Base-by-base conservation (phyloP, 30 jellyfish, hydroid and myxozoan genomes). In the Rhopilema esculentum region DNA sequence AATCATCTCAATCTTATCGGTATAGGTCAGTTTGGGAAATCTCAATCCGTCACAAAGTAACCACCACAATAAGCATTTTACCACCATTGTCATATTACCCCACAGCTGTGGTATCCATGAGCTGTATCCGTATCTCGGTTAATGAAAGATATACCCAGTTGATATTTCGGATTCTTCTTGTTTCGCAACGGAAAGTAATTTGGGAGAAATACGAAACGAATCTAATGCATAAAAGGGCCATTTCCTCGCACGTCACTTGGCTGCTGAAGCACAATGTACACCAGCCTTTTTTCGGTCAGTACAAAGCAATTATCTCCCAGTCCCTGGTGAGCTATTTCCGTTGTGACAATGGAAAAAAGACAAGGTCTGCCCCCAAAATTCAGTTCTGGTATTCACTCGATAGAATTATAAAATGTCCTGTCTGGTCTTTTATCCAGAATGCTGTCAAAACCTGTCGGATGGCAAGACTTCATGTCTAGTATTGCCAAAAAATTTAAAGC, bases 221-320 rank as follows among this genome's bases (percentile, higher is more conserved):
- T 62, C 27, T 1, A 72, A 2, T 12, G 32, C 69, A 9, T n/a
- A 16, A 24, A 27, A 27, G 30, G 6, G 49, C 49, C 4, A 4
- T 32, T 32, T 29, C 8, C 27, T n/a, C 84, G 15, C 31, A 4
- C 29, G 20, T 70, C 68, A 72, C 49, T 26, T 8, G n/a, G 69
- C 67, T 0, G 49, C 21, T 20, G 84, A 72, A 49, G 27, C 84
- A 26, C 84, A 72, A 33, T 72, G 84, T n/a, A n/a, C n/a, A n/a
- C 27, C 68, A 4, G 30, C 29, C 33, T 30, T 72, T 4, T 16
- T 16, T 16, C 49, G 9, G 4, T 70, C n/a, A 69, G 49, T 26
- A 72, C 2, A 72, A 24, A 8, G 67, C 84, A 4, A 31, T 62
- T 8, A 72, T 32, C 6, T 69, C 30, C 84, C 84, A 72, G n/a